Percentiles rank a stretch among this genome's conserved stretches.
Evolutionary conservation across 1,140 invertebrate species (phyloP).

Genomic region (Polypedilum vanderplanki): DNA sequence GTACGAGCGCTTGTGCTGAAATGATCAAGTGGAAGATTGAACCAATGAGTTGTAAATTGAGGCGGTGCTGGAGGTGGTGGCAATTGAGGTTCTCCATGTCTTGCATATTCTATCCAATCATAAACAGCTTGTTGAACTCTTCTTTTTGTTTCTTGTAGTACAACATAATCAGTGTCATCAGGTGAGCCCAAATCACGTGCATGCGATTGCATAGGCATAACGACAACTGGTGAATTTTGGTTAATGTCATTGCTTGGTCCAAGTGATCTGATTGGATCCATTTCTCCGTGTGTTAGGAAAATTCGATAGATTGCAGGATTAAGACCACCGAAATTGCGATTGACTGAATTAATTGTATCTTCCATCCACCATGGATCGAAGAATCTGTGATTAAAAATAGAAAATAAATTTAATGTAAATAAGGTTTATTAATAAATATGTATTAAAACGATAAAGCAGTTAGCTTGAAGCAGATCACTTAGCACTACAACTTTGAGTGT

Average conservation of each 20-base stretch:
- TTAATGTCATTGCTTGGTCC: not conserved
- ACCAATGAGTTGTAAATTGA: conserved; percentile 41
- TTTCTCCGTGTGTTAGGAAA: not conserved
- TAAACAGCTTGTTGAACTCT: not conserved
- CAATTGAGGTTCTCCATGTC: not conserved
- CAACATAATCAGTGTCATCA: not conserved
- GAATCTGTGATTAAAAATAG: conserved; percentile 59
- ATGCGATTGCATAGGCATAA: not conserved
- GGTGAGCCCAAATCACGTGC: not conserved
- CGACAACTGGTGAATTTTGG: not conserved
- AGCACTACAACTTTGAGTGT: too few species aligned
- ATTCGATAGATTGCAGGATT: not conserved
- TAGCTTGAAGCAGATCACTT: too few species aligned
- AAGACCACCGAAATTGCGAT: not conserved
- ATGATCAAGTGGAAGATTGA: conserved; percentile 57
- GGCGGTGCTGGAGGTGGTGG: not conserved
- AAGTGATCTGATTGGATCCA: not conserved
- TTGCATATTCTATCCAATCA: not conserved
- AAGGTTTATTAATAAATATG: too few species aligned
- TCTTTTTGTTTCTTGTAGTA: not conserved
- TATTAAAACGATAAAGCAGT: too few species aligned
- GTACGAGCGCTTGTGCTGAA: conserved; percentile 54
- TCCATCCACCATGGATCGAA: not conserved
- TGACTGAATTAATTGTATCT: not conserved
- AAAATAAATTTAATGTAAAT: too few species aligned